A percentile compares a stretch with the other conserved stretches of the same genome.
Conservation (phyloP, 2,113 vertebrate genomes). For the Pavo muticus region DNA sequence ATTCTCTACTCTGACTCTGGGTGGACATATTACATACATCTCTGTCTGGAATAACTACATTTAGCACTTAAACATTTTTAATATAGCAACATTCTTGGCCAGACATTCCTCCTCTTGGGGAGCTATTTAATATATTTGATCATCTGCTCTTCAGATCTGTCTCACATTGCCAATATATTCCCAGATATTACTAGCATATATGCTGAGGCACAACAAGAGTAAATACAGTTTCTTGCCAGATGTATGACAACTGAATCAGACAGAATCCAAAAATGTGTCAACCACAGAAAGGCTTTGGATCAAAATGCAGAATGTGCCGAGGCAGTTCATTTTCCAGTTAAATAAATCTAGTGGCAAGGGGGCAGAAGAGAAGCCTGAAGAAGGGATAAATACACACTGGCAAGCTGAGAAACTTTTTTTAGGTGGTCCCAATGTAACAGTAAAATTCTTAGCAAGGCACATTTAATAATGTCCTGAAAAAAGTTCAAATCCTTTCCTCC, state of each 20-base stretch:
- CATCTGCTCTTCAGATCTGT: conserved; percentile 8
- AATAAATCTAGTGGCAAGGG: not conserved
- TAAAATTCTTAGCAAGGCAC: not conserved
- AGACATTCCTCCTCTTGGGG: not conserved
- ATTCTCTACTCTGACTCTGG: not conserved
- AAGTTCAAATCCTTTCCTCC: not conserved
- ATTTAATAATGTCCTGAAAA: not conserved
- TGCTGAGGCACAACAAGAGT: conserved; percentile 17
- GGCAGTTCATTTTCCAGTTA: not conserved
- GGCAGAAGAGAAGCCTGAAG: not conserved
- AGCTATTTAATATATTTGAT: conserved; percentile 10
- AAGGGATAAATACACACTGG: not conserved
- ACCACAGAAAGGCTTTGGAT: not conserved
- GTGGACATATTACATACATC: not conserved
- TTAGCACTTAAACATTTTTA: not conserved
- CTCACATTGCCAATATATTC: conserved; percentile 20
- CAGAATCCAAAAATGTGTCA: conserved; percentile 36
- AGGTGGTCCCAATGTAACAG: not conserved
- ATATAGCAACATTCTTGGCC: not conserved
- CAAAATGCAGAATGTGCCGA: not conserved
- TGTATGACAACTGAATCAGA: not conserved
- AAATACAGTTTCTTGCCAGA: conserved; percentile 38
- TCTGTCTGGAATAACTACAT: not conserved
- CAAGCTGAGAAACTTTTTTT: not conserved
- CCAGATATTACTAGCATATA: not conserved